Percentiles rank a stretch among this genome's conserved stretches.
Evolutionary conservation across 37 sponge, comb jelly and placozoan species (phyloP).

Genomic region (Crambe crambe): DNA sequence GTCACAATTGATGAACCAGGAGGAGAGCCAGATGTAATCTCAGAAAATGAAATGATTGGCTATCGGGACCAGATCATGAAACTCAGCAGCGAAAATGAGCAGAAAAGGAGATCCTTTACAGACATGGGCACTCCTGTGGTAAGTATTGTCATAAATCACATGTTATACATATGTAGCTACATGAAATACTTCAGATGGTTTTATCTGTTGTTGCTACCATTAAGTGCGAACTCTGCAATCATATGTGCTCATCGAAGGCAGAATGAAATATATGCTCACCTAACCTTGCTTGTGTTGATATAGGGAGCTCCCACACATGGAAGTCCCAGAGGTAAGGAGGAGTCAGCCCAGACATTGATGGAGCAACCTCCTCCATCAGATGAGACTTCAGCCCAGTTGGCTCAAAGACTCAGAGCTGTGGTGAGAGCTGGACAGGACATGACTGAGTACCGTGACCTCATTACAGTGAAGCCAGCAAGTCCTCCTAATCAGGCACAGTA

Average conservation of each 20-base stretch:
- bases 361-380: background rate
- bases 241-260: too few relatives aligned
- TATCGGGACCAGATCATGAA: background rate
- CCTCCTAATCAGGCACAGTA: background rate
- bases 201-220: too few relatives aligned
- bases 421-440: constrained; percentile 17
- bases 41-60: constrained; percentile 18
- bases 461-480: constrained; percentile 12
- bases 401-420: background rate
- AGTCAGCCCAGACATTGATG: background rate
- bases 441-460: background rate
- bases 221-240: too few relatives aligned
- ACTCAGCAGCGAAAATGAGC: background rate
- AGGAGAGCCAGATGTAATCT: constrained; percentile 4
- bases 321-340: background rate
- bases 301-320: background rate
- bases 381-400: constrained; percentile 15
- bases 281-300: too few relatives aligned
- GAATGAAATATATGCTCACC: too few relatives aligned
- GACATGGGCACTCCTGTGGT: background rate
- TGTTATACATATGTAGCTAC: too few relatives aligned
- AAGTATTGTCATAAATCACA: too few relatives aligned
- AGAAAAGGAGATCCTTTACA: background rate
- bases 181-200: too few relatives aligned
- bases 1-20: constrained; percentile 1